A percentile compares a stretch with the other conserved stretches of the same genome.
Evolutionary conservation across 2,888 invertebrate genomes (phyloP).

Genomic region (Tuberolachnus salignus): DNA sequence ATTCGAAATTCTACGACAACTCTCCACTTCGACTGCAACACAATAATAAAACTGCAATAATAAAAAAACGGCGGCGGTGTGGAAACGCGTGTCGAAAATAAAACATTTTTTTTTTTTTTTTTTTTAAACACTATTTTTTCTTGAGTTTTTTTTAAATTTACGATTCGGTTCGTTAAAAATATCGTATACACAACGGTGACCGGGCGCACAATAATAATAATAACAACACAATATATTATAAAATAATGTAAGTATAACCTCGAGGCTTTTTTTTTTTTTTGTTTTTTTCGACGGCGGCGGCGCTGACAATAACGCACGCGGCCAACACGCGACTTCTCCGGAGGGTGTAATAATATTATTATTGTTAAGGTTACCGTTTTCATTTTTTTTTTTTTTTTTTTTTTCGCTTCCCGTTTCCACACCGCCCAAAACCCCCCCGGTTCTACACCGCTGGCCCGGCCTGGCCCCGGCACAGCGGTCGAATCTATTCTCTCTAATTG

Average conservation of each 20-base stretch:
- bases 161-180: slow-evolving; percentile 34
- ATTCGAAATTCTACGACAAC: slow-evolving; percentile 19
- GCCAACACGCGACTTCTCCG: slow-evolving; percentile 54
- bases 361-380: slow-evolving; percentile 37
- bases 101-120: slow-evolving; percentile 23
- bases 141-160: slow-evolving; percentile 42
- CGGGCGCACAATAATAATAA: not conserved
- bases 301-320: slow-evolving; percentile 56
- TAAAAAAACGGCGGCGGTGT: not conserved
- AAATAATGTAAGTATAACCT: no score
- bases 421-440: not conserved
- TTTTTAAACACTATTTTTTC: no score
- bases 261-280: not conserved
- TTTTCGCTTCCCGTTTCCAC: not conserved
- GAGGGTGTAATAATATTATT: slow-evolving; percentile 54
- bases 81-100: slow-evolving; percentile 28
- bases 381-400: not conserved
- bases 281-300: slow-evolving; percentile 23
- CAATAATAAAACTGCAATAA: no score
- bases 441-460: not conserved
- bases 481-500: slow-evolving; percentile 56
- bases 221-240: no score
- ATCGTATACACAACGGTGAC: not conserved
- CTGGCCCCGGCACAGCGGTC: not conserved
- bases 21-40: not conserved